Conservation (phyloP, 2,888 invertebrate species). For the Hydrotaea cyrtoneurina region DNA sequence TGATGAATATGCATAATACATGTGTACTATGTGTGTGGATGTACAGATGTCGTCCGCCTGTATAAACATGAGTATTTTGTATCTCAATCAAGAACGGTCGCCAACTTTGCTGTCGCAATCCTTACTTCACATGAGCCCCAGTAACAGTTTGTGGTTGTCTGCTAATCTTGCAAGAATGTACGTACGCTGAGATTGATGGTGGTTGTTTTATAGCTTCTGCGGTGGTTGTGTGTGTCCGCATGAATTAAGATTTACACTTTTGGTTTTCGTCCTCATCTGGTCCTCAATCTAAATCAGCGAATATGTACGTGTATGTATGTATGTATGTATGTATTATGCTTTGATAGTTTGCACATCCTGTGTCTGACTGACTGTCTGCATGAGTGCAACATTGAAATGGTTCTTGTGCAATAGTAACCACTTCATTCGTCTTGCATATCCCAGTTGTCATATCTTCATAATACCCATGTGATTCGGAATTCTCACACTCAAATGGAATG, state of each 20-base stretch:
- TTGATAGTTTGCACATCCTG: constrained; percentile 63
- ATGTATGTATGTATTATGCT: no score
- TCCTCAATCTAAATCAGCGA: constrained; percentile 4
- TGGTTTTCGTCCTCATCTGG: constrained; percentile 43
- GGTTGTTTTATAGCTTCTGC: constrained; percentile 66
- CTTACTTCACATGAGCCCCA: constrained; percentile 9
- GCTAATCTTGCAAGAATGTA: constrained; percentile 45
- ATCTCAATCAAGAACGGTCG: constrained; percentile 43
- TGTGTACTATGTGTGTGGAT: no score
- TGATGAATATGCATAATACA: constrained; percentile 67
- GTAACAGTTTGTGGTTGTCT: constrained; percentile 9
- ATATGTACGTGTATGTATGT: no score
- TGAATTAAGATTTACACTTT: constrained; percentile 63
- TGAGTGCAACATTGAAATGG: neutral
- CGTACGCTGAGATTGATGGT: constrained; percentile 43
- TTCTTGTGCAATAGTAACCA: no score
- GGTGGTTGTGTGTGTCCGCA: constrained; percentile 51
- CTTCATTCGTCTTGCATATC: no score
- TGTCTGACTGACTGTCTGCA: constrained; percentile 17
- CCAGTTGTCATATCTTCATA: constrained; percentile 8
- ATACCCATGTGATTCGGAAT: constrained; percentile 1
- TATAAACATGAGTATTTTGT: no score
- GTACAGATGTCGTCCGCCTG: no score
- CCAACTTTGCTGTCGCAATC: constrained; percentile 45
- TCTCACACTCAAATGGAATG: constrained; percentile 4